A percentile compares a stretch with the other conserved stretches of the same genome.
phyloP scores from a whole-genome alignment of 2,888 invertebrate species.

The Microplitis manilae region DNA sequence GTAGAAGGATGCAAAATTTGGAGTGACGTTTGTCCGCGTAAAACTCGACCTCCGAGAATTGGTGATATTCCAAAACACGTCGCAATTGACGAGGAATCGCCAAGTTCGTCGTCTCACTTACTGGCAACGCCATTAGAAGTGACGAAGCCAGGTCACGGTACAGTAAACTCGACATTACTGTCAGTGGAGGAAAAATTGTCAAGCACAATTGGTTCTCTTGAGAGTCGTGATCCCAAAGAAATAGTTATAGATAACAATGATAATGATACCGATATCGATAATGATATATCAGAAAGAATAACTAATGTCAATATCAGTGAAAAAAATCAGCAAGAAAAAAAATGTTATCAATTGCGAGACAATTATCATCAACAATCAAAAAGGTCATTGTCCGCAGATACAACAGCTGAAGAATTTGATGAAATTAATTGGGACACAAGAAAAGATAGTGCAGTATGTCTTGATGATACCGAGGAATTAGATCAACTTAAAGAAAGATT shows the following conservation, averaged over 20 bases:
- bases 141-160: conserved; percentile 25
- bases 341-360: background rate
- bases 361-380: conserved; percentile 3
- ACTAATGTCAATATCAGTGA: background rate
- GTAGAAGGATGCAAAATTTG: conserved; percentile 65
- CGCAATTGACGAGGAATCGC: conserved; percentile 73
- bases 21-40: conserved; percentile 59
- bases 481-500: conserved; percentile 32
- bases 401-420: background rate
- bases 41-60: conserved; percentile 64
- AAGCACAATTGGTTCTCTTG: conserved; percentile 31
- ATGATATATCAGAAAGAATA: background rate
- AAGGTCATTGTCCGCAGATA: conserved; percentile 30
- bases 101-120: conserved; percentile 53
- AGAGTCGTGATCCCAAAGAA: background rate
- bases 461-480: conserved; percentile 44
- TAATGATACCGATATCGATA: background rate
- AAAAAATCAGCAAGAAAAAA: background rate
- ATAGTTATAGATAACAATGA: background rate
- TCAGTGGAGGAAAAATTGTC: conserved; percentile 38
- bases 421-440: conserved; percentile 25
- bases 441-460: conserved; percentile 47
- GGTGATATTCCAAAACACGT: conserved; percentile 68
- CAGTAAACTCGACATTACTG: conserved; percentile 33
- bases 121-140: conserved; percentile 34